Conservation (phyloP, 2,797 vertebrate species). For the Dendrocincla fuliginosa region DNA sequence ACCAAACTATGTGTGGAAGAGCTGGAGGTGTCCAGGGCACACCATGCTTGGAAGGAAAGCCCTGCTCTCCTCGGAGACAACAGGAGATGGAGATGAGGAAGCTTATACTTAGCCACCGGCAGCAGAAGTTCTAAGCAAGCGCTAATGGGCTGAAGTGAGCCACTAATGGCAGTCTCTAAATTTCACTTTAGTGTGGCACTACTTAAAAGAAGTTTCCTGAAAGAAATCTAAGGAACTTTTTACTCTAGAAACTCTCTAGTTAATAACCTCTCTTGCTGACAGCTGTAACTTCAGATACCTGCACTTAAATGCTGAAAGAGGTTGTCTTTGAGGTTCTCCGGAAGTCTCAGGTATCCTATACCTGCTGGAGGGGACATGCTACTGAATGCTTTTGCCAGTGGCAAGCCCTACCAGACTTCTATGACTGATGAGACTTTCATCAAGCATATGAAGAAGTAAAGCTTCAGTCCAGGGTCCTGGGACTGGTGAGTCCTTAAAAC, state of each 20-base stretch:
- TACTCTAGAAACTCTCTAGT: background rate
- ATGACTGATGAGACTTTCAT: constrained; percentile 14
- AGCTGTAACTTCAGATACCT: background rate
- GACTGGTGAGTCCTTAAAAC: constrained; percentile 28
- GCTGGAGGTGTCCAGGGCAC: background rate
- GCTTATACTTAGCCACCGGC: background rate
- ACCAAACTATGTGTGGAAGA: background rate
- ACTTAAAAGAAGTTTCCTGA: background rate
- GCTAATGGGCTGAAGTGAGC: background rate
- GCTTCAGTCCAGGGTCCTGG: constrained; percentile 37
- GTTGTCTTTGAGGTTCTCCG: background rate
- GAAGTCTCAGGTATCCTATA: background rate
- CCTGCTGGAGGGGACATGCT: background rate
- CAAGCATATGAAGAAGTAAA: background rate
- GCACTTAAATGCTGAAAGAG: background rate
- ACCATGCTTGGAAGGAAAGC: background rate
- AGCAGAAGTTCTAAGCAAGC: background rate
- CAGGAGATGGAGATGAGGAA: background rate
- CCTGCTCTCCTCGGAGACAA: background rate
- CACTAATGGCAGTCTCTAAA: background rate
- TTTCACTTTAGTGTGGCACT: background rate
- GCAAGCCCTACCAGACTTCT: background rate
- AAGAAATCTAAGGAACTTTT: background rate
- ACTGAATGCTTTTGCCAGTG: background rate
- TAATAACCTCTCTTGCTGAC: background rate